Base-by-base conservation (phyloP, 2,113 vertebrate genomes). In the Amazona vittata region DNA sequence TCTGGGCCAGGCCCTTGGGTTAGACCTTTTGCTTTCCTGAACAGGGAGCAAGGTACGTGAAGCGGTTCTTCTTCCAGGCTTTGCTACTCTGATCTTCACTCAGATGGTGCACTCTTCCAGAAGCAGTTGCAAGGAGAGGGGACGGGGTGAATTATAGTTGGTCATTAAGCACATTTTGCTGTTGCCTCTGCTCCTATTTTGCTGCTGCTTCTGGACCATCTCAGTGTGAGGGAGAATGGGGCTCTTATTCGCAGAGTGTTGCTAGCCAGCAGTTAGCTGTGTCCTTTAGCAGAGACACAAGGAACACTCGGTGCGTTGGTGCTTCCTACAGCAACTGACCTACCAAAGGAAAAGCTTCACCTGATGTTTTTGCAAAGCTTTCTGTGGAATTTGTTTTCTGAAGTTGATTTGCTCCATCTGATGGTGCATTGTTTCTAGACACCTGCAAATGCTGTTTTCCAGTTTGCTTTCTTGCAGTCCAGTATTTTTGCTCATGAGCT, bases 91-190 rank as follows among this genome's bases (percentile, higher is more conserved):
- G 44, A 46, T 29, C 68, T 74, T 69, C 33, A 18, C 35, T 53
- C 15, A 31, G 55, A 28, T 39, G 26, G 41, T 53, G 39, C 3
- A 12, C 8, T 85, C 65, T 77, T 82, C 65, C 59, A 57, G 63
- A 70, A 57, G 59, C 55, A 21, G 9, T 44, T 75, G 18, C 11
- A 14, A 31, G 29, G 52, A 71, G 67, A 78, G 41, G 18, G 24
- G 11, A 17, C 0, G 2, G 3, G 3, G 18, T 47, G 44, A 55
- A 71, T 69, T 64, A 19, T 2, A 31, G 65, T 1, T 6, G 25
- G 17, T 55, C n/a, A 16, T 5, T 24, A 50, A 79, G 15, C 20
- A 28, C 0, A 0, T 46, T 93, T 46, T 65, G 35, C 55, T 62
- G 14, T 70, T 3, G 3, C 35, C 49, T 65, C 64, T 37, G 31